Percentiles rank a stretch among this genome's conserved stretches.
Conservation (phyloP, 2,888 invertebrate species). For the Scaptodrosophila latifasciaeformis region DNA sequence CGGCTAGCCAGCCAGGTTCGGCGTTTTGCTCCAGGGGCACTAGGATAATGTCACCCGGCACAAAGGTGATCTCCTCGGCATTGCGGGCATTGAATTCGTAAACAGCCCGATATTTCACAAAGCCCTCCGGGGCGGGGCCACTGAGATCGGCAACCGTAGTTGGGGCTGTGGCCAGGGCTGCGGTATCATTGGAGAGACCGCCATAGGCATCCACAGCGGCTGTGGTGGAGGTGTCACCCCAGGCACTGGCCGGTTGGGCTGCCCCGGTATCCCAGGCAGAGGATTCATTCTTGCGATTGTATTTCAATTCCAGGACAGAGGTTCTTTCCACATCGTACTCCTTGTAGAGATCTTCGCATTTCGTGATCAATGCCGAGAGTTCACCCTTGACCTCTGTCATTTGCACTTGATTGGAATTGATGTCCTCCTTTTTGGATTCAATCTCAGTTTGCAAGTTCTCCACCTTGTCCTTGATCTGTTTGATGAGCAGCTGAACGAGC, state of each 20-base stretch:
- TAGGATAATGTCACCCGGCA: constrained; percentile 93
- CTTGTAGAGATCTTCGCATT: constrained; percentile 81
- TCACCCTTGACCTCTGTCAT: constrained; percentile 83
- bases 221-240: constrained; percentile 32
- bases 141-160: constrained; percentile 62
- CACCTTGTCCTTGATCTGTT: constrained; percentile 82
- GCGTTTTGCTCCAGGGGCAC: constrained; percentile 85
- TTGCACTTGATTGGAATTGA: constrained; percentile 87
- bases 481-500: constrained; percentile 80
- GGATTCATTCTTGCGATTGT: constrained; percentile 75
- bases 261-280: constrained; percentile 78
- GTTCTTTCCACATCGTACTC: constrained; percentile 82
- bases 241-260: constrained; percentile 41
- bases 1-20: constrained; percentile 98
- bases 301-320: constrained; percentile 78
- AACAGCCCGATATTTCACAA: constrained; percentile 88
- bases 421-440: constrained; percentile 85
- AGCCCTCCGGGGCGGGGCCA: constrained; percentile 76
- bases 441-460: constrained; percentile 87
- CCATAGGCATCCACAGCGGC: constrained; percentile 56
- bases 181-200: constrained; percentile 64
- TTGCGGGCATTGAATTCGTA: constrained; percentile 96
- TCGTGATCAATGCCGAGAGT: constrained; percentile 80
- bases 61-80: constrained; percentile 92
- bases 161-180: constrained; percentile 39